Evolutionary conservation across 2,888 invertebrate species (phyloP), one percentile per base, ranked within the genome.

Genomic region (Archips xylosteana): DNA sequence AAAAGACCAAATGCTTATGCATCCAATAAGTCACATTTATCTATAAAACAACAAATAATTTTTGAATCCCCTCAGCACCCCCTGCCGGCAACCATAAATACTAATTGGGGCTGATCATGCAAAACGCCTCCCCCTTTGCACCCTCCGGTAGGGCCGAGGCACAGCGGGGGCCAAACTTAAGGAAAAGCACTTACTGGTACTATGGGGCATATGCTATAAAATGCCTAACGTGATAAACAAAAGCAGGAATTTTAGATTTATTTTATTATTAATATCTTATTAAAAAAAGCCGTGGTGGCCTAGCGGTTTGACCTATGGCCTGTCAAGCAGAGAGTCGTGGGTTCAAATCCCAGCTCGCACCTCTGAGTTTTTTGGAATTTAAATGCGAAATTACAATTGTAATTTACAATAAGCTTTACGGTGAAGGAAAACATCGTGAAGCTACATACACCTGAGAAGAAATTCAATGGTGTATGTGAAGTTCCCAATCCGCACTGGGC

Each of bases 31-130:
- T 54, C 2, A 0, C 10, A 57, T 57, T 10, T 15, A 8, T 51
- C 32, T 12, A 54, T 32, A 32, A 32, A 57, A 57, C 32, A 32
- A 57, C 12, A 12, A 32, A 32, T 10, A n/a, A 23, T 57, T 57
- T 32, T 57, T 8, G 23, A 1, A 32, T 13, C 47, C 63, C 63
- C 42, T 12, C 54, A 49, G 42, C 67, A 39, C 75, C 61, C 76
- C 77, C 78, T 65, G 76, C 73, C 60, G 73, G 62, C 76, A 49
- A 74, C 80, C 79, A 81, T 82, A 84, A 83, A 77, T 78, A 79
- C 81, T 82, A 81, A 84, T 83, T 78, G 79, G 74, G 76, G 86
- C 87, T 85, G 87, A 87, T 80, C 86, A 87, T 87, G 88, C 84
- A 84, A 81, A 83, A 79, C 79, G 76, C 62, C 75, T 69, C 54